Conservation (phyloP, 2,113 vertebrate genomes). For the Lycocorax pyrrhopterus region DNA sequence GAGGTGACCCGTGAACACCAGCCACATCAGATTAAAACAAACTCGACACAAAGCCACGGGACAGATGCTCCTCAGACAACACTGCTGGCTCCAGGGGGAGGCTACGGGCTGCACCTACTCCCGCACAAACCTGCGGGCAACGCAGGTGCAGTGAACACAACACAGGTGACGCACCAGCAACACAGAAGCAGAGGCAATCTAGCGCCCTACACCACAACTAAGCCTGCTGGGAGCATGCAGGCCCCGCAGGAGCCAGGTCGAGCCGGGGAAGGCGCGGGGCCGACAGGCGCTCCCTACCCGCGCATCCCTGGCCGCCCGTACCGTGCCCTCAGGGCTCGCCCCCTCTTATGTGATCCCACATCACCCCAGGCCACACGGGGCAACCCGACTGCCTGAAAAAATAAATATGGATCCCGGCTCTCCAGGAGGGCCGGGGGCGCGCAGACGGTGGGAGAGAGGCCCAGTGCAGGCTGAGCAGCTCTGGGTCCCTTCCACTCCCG, state of each 20-base stretch:
- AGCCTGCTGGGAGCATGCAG: not conserved
- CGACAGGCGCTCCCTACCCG: not conserved
- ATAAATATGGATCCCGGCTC: rapidly evolving
- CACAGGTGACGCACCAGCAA: not conserved
- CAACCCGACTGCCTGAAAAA: not conserved
- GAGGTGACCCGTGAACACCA: not conserved
- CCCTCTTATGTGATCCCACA: not conserved
- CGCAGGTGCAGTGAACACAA: not conserved
- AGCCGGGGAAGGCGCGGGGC: not conserved
- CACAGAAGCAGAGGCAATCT: rapidly evolving
- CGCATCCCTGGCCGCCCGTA: rapidly evolving
- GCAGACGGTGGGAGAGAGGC: not conserved
- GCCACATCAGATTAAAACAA: not conserved
- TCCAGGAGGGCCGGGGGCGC: rapidly evolving
- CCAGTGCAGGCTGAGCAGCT: too few species aligned
- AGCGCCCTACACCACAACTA: rapidly evolving
- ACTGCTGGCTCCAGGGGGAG: too few species aligned
- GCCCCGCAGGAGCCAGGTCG: not conserved
- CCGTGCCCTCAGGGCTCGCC: too few species aligned
- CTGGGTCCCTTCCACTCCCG: not conserved
- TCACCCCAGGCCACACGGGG: rapidly evolving
- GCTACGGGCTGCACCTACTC: too few species aligned
- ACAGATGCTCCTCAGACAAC: too few species aligned
- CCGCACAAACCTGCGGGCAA: not conserved
- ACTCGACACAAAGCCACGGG: not conserved